These are phyloP conservation scores for Tachysurus vachellii DNA, from an alignment of 2,113 vertebrate species.

Conservation along the genomic window DNA sequence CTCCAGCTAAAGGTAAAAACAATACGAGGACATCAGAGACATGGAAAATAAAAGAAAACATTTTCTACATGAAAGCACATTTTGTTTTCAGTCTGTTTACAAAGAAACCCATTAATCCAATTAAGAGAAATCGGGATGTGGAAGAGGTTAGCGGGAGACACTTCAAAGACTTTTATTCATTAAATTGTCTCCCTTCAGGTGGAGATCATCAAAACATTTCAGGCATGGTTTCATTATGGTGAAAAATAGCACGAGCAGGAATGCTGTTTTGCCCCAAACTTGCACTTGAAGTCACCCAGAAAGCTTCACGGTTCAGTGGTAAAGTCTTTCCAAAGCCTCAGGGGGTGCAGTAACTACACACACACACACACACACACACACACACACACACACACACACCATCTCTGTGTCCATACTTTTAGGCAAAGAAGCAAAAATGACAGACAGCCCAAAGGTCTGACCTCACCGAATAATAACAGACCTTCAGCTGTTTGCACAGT, in stretches of 20 bases:
- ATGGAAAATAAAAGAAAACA: neutral
- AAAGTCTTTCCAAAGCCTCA: conserved; percentile 20
- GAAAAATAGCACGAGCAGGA: conserved; percentile 17
- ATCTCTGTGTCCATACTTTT: neutral
- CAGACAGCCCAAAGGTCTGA: conserved; percentile 20
- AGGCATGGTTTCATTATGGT: neutral
- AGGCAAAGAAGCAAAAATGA: conserved; percentile 15
- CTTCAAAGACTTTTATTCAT: conserved; percentile 17
- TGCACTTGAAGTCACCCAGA: conserved; percentile 41
- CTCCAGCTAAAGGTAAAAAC: conserved; percentile 43
- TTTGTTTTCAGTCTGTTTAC: conserved; percentile 9
- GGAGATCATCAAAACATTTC: conserved; percentile 18
- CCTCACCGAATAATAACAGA: conserved; percentile 36
- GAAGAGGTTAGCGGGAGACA: conserved; percentile 16
- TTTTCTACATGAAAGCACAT: neutral
- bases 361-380: conserved; percentile 5
- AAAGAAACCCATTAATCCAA: conserved; percentile 2
- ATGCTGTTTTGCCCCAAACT: conserved; percentile 42
- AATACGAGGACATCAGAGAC: conserved; percentile 20
- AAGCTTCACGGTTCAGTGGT: conserved; percentile 47
- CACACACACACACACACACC: conserved; percentile 13
- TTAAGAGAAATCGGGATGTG: neutral
- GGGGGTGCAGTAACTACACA: conserved; percentile 23
- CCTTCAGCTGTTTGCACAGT: conserved; percentile 40
- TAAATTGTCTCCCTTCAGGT: conserved; percentile 6